A percentile compares a stretch with the other conserved stretches of the same genome.
phyloP scores from a whole-genome alignment of 1,140 invertebrate genomes.

The Drosophila pachea region DNA sequence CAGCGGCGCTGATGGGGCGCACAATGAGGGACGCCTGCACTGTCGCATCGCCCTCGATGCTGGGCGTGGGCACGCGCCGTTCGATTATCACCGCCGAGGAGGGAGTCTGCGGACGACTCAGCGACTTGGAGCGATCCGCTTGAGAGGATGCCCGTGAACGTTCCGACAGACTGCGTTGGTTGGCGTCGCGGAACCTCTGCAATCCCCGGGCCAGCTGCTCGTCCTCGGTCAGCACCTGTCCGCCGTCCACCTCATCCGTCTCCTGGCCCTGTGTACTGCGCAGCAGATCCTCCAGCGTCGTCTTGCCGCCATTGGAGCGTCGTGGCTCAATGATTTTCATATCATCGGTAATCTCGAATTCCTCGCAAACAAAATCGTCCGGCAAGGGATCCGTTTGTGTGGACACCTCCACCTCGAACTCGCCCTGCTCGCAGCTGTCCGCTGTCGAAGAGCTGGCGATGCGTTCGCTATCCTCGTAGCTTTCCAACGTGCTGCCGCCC shows the following conservation, averaged over 20 bases:
- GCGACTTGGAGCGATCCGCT: slow-evolving; percentile 80
- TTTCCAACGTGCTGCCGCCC: slow-evolving; percentile 55
- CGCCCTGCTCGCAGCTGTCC: slow-evolving; percentile 66
- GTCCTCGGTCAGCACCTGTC: slow-evolving; percentile 63
- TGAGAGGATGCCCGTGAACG: slow-evolving; percentile 80
- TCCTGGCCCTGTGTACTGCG: slow-evolving; percentile 52
- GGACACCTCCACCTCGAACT: slow-evolving; percentile 84
- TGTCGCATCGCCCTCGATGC: slow-evolving; percentile 79
- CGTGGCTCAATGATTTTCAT: slow-evolving; percentile 73
- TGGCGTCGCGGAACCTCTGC: slow-evolving; percentile 79
- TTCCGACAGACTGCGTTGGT: slow-evolving; percentile 81
- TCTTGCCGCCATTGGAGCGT: slow-evolving; percentile 40
- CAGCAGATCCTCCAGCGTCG: slow-evolving; percentile 70
- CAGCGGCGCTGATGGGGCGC: slow-evolving; percentile 77
- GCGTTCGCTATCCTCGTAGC: slow-evolving; percentile 72
- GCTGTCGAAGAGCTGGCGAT: slow-evolving; percentile 68
- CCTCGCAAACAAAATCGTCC: slow-evolving; percentile 87
- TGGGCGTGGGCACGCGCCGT: slow-evolving; percentile 81
- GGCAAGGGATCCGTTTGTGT: slow-evolving; percentile 90
- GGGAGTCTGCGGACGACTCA: slow-evolving; percentile 80
- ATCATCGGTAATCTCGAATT: slow-evolving; percentile 81
- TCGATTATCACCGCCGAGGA: slow-evolving; percentile 82
- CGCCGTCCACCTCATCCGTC: slow-evolving; percentile 53
- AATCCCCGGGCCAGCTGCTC: slow-evolving; percentile 77
- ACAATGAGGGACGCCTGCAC: slow-evolving; percentile 82